Base-by-base conservation (phyloP, 2,797 vertebrate species). In the Pseudochromis fuscus region DNA sequence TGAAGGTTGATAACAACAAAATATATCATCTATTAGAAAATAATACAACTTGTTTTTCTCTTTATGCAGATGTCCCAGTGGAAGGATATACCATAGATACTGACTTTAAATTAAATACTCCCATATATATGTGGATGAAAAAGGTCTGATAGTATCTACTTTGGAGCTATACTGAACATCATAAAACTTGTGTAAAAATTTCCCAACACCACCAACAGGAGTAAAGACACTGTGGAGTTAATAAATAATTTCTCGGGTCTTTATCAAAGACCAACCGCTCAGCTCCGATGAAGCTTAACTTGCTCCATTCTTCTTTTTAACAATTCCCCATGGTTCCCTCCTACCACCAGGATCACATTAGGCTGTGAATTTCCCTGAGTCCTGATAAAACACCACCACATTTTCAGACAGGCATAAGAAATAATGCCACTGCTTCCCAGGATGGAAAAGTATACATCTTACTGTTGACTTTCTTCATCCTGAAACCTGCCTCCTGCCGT, bases 281-380 rank as follows among this genome's bases (percentile, higher is more conserved):
- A 40, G 13, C 18, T 18, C 18, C 2, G 13, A 13, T 13, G 13
- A 40, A 40, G 6, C 13, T 18, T 40, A 18, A 40, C 16, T 40
- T 40, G 37, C 37, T 40, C 13, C 37, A 40, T 40, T 40, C 15
- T 16, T 18, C 37, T 40, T 40, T 40, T 18, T 16, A 4, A 40
- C 38, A 7, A 40, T 40, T 2, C 13, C 16, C 38, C 38, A 15
- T n/a, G 21, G 21, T 21, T 9, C 10, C 11, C 42, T 21, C 19
- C 42, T 44, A 59, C 51, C 80, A 64, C 80, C 31, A n/a, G 61
- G 67, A 78, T 53, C 50, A 75, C 72, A 83, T 86, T 81, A 86
- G 33, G 2, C 28, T 67, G 21, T 10, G 3, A 72, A 75, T 64
- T 83, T 85, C 71, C 72, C 62, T 0, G 75, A 82, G 74, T 61